Evolutionary conservation across 2,888 invertebrate species (phyloP).

Genomic region (Nezara viridula): DNA sequence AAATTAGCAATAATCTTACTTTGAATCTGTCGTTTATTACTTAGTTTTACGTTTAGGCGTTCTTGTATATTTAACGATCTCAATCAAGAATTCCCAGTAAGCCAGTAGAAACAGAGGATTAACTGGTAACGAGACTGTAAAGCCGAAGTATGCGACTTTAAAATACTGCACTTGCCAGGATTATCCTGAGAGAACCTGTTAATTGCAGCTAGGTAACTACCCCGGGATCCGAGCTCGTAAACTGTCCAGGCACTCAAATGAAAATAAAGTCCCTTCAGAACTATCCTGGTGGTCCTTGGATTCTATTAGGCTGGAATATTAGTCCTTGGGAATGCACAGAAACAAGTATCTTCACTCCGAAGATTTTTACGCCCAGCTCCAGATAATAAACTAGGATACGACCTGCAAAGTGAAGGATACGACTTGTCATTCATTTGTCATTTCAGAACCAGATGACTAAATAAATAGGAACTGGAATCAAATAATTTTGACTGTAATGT

Average conservation of each 20-base stretch:
- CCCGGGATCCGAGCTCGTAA: background rate
- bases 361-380: background rate
- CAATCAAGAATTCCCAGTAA: background rate
- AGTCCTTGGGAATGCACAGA: background rate
- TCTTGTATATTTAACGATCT: no score
- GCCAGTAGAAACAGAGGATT: background rate
- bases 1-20: no score
- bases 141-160: background rate
- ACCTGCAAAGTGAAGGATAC: no score
- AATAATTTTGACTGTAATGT: no score
- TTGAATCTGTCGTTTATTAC: no score
- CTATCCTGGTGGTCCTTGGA: slow-evolving; percentile 15
- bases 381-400: background rate
- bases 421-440: no score
- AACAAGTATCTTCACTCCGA: no score
- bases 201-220: background rate
- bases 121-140: background rate
- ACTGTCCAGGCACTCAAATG: background rate
- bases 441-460: no score
- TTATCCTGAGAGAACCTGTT: background rate
- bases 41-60: no score
- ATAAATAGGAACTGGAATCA: no score
- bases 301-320: background rate
- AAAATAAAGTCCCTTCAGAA: background rate
- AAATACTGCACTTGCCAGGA: background rate